phyloP scores from a whole-genome alignment of 2,797 vertebrate genomes.

The Distichodus sexfasciatus region DNA sequence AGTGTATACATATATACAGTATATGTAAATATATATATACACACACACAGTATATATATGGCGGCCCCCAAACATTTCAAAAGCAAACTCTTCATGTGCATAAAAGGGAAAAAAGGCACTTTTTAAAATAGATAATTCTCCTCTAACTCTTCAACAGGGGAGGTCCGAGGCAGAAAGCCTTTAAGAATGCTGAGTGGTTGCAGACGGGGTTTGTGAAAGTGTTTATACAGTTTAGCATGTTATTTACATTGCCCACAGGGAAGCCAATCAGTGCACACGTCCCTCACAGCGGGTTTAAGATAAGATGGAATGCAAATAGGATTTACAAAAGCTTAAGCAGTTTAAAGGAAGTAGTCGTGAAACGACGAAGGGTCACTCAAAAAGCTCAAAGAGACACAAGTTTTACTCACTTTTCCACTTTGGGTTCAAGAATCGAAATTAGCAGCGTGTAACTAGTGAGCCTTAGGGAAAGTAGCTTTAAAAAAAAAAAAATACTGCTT shows the following conservation, averaged over 20 bases:
- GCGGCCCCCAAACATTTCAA: too few relatives aligned
- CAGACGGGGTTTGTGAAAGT: slow-evolving; percentile 57
- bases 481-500: slow-evolving; percentile 29
- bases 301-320: slow-evolving; percentile 67
- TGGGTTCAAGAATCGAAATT: neutral
- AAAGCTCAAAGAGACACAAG: neutral
- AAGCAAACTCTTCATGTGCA: too few relatives aligned
- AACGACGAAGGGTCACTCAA: neutral
- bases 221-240: slow-evolving; percentile 69
- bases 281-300: slow-evolving; percentile 66
- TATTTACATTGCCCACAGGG: slow-evolving; percentile 72
- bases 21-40: too few relatives aligned
- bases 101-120: too few relatives aligned
- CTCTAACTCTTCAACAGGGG: neutral
- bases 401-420: neutral
- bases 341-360: neutral
- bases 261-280: slow-evolving; percentile 69
- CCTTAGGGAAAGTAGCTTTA: slow-evolving; percentile 13
- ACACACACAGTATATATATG: too few relatives aligned
- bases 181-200: slow-evolving; percentile 19
- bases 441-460: neutral
- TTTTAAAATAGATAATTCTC: too few relatives aligned
- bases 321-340: slow-evolving; percentile 58
- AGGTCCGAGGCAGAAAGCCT: slow-evolving; percentile 38
- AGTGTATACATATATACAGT: too few relatives aligned